A percentile compares a stretch with the other conserved stretches of the same genome.
Evolutionary conservation across 2,113 vertebrate genomes (phyloP).

Genomic region (Oenanthe melanoleuca): DNA sequence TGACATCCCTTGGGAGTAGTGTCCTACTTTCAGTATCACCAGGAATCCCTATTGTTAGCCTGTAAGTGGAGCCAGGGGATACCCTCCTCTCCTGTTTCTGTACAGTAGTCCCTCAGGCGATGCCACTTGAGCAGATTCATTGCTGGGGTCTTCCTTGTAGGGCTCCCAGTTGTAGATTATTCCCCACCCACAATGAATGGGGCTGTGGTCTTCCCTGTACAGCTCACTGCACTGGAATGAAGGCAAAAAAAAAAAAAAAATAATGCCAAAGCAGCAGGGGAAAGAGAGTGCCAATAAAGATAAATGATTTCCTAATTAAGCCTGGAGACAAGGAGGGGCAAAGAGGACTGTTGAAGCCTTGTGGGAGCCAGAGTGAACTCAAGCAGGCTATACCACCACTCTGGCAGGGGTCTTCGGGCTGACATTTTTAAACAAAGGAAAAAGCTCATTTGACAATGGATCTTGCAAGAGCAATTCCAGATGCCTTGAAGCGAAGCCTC

Average conservation of each 20-base stretch:
- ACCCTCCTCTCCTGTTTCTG: constrained; percentile 29
- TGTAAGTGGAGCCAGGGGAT: constrained; percentile 57
- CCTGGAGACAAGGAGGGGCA: constrained; percentile 70
- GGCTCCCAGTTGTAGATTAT: constrained; percentile 53
- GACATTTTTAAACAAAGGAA: constrained; percentile 72
- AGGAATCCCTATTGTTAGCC: constrained; percentile 66
- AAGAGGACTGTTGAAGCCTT: constrained; percentile 54
- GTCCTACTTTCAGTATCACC: constrained; percentile 68
- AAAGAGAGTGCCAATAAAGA: constrained; percentile 67
- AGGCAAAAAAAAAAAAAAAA: constrained; percentile 1
- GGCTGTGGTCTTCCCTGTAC: constrained; percentile 66
- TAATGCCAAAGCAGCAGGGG: constrained; percentile 64
- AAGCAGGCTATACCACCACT: constrained; percentile 65
- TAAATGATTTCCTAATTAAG: constrained; percentile 71
- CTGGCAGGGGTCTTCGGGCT: constrained; percentile 68
- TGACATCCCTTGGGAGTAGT: constrained; percentile 31
- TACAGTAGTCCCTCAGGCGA: background rate
- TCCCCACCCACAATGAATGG: constrained; percentile 69
- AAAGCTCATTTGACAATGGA: constrained; percentile 65
- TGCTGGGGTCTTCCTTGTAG: constrained; percentile 59
- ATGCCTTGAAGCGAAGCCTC: constrained; percentile 56
- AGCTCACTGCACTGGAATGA: constrained; percentile 67
- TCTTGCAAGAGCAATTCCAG: constrained; percentile 69
- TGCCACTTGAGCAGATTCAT: constrained; percentile 35
- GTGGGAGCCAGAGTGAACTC: constrained; percentile 62